These are phyloP conservation scores for Patella ulyssiponensis DNA, from an alignment of 2,888 invertebrate species.

Conservation along the genomic window DNA sequence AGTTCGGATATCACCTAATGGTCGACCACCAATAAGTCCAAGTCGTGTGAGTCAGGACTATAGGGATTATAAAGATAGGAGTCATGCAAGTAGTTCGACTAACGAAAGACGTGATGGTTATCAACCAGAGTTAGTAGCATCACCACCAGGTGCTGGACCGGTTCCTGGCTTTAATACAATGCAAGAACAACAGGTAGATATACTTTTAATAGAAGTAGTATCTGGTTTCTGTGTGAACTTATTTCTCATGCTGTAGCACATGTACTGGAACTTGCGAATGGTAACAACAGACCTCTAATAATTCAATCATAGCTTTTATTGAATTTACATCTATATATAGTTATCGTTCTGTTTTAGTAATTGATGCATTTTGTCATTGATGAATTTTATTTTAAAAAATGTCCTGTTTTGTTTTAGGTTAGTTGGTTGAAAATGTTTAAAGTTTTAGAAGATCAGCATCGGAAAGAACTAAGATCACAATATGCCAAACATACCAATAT, in stretches of 20 bases:
- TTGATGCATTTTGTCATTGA: too few relatives aligned
- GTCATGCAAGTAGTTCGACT: not conserved
- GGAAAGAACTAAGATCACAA: conserved; percentile 53
- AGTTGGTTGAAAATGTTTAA: conserved; percentile 64
- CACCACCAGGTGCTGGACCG: conserved; percentile 49
- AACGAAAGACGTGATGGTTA: not conserved
- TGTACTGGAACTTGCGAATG: too few relatives aligned
- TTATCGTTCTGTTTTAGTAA: too few relatives aligned
- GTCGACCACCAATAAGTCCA: not conserved
- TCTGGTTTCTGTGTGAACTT: not conserved
- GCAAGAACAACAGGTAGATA: conserved; percentile 61
- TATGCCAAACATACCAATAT: conserved; percentile 57
- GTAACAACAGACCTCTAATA: too few relatives aligned
- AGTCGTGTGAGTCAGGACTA: not conserved
- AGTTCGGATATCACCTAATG: not conserved
- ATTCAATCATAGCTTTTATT: too few relatives aligned
- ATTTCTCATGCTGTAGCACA: too few relatives aligned
- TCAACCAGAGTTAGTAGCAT: conserved; percentile 8
- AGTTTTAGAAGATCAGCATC: conserved; percentile 58
- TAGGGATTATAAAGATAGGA: not conserved
- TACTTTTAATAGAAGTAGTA: not conserved
- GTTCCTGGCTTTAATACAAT: conserved; percentile 59
- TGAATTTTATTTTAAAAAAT: not conserved
- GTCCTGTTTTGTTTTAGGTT: conserved; percentile 41
- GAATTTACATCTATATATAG: too few relatives aligned